These are phyloP conservation scores for Drosophila pseudotakahashii DNA, from an alignment of 2,888 invertebrate genomes.

Conservation along the genomic window DNA sequence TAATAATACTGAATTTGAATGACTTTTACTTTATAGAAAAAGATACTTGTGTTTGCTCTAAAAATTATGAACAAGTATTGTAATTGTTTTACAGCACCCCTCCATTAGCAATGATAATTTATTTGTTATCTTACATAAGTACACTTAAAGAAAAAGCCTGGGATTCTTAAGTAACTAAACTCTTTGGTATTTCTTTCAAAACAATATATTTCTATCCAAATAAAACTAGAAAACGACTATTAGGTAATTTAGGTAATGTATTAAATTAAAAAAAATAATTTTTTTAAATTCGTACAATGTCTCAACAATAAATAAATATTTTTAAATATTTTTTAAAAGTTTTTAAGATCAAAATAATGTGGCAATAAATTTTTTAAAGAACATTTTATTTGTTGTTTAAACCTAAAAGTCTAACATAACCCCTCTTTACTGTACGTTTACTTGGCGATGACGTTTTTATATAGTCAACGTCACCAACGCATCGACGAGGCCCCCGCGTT, in stretches of 20 bases:
- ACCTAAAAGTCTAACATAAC: neutral
- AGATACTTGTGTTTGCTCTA: neutral
- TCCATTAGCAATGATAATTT: constrained; percentile 2
- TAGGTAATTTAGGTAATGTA: no score
- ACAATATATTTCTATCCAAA: no score
- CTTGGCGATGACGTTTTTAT: constrained; percentile 26
- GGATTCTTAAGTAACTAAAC: no score
- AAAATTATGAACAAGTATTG: neutral
- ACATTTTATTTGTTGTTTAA: neutral
- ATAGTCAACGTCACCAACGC: constrained; percentile 36
- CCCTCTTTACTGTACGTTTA: neutral
- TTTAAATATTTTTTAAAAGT: no score
- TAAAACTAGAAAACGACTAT: no score
- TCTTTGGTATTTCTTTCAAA: no score
- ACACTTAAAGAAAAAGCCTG: neutral
- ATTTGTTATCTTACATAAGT: neutral
- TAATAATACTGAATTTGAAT: no score
- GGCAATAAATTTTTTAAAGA: no score
- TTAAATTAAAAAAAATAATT: no score
- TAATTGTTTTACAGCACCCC: neutral
- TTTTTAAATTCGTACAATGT: no score
- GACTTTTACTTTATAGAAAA: neutral
- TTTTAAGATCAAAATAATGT: no score
- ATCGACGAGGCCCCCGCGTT: constrained; percentile 24
- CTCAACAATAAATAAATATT: no score